phyloP scores from a whole-genome alignment of 2,888 invertebrate species.

The Lasius platythorax region DNA sequence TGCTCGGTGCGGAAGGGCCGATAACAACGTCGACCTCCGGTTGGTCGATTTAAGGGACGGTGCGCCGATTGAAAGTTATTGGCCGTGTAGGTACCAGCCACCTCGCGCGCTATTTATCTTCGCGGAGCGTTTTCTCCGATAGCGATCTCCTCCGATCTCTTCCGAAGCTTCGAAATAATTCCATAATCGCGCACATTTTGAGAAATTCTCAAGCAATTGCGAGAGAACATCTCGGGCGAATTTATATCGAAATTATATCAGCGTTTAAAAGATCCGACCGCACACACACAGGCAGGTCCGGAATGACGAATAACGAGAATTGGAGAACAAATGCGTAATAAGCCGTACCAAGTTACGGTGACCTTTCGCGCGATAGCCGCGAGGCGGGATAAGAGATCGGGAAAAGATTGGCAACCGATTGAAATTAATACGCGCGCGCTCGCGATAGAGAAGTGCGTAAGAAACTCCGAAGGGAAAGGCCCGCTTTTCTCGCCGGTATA shows the following conservation, averaged over 20 bases:
- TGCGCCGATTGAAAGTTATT: conserved; percentile 75
- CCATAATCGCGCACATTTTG: background rate
- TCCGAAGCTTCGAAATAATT: background rate
- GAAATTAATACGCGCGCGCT: conserved; percentile 69
- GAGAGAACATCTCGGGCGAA: background rate
- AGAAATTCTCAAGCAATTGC: background rate
- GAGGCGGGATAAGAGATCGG: conserved; percentile 66
- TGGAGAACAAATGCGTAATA: conserved; percentile 59
- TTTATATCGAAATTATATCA: background rate
- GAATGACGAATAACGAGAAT: too few species aligned
- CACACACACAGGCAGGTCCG: background rate
- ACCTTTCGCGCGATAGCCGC: conserved; percentile 67
- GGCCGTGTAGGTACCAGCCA: conserved; percentile 49
- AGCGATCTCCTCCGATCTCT: background rate
- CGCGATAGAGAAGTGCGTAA: conserved; percentile 68
- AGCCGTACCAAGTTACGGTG: conserved; percentile 48
- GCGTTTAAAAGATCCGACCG: too few species aligned
- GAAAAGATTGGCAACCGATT: conserved; percentile 65
- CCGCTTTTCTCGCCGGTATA: conserved; percentile 66
- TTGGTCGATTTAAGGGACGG: conserved; percentile 75
- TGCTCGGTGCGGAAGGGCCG: conserved; percentile 72
- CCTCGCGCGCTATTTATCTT: conserved; percentile 19
- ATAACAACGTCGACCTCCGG: conserved; percentile 73
- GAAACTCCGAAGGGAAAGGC: conserved; percentile 69
- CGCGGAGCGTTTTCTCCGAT: background rate